Evolutionary conservation across 1,140 invertebrate genomes (phyloP), one percentile per base, ranked within the genome.

Genomic region (Phocides pigmalion): DNA sequence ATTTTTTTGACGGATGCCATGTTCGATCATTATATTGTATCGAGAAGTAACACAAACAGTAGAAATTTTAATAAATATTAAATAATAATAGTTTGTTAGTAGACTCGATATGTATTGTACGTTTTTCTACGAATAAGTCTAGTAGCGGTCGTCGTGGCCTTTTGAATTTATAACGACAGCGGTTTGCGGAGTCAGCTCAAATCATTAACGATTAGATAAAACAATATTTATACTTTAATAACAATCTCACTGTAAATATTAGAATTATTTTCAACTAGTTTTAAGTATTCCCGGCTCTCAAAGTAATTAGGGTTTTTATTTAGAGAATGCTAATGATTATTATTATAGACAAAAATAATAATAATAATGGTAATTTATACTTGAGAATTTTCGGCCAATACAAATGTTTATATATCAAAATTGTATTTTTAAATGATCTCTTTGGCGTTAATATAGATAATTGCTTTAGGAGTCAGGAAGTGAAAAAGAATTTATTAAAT

Each of bases 181-280:
- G 68, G 62, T 78, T 70, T 66, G 78, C 66, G 70, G 62, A 74
- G 81, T 84, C 81, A 85, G 88, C 86, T 90, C 88, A 90, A 90
- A 89, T 78, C 81, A 84, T 81, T 85, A 84, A 81, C 74, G 78
- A 86, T 74, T 90, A 90, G 88, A 78, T 88, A 87, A 88, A 87
- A 85, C 79, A 86, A 90, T 87, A 84, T 87, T 85, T 83, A 86
- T 86, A 85, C 72, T 78, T 77, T 75, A 59, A 59, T 46, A 78
- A 84, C 81, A 87, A 90, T 90, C 87, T 90, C 88, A 90, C 66
- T 90, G 88, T 90, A 90, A 87, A 90, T 90, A 90, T 81, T 87
- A 87, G 74, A 70, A 65, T 82, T 82, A 83, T 73, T 74, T 81
- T 74, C 70, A 71, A 74, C 70, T 69, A 85, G 79, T 62, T 66